These are phyloP conservation scores for Ophion ventricosus DNA, from an alignment of 2,888 invertebrate genomes.

Conservation along the genomic window DNA sequence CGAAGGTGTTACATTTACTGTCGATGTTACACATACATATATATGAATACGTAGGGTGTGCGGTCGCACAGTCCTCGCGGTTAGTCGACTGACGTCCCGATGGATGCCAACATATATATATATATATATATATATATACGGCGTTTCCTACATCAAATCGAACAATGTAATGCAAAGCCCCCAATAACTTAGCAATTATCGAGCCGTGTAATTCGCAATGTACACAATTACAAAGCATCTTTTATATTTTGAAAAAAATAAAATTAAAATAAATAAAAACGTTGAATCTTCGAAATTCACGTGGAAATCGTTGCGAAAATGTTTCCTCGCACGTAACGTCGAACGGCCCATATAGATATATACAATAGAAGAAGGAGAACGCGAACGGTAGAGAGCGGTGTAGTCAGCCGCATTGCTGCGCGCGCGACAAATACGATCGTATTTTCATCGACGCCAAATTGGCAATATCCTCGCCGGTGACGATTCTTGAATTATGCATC, in stretches of 20 bases:
- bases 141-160: conserved; percentile 7
- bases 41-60: not conserved
- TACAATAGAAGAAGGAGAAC: conserved; percentile 46
- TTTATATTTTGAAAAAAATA: not conserved
- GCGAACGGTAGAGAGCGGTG: conserved; percentile 62
- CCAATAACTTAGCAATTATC: not conserved
- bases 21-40: conserved; percentile 64
- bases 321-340: not conserved
- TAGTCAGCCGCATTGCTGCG: conserved; percentile 64
- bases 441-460: conserved; percentile 84
- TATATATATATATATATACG: conserved; percentile 11
- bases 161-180: not conserved
- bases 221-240: not conserved
- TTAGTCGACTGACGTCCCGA: conserved; percentile 22
- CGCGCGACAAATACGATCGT: conserved; percentile 81
- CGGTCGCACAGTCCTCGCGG: conserved; percentile 13
- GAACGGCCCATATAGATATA: conserved; percentile 7
- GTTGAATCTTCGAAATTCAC: not conserved
- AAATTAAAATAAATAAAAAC: not conserved
- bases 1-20: conserved; percentile 81
- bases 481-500: conserved; percentile 83
- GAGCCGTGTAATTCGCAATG: too few relatives aligned
- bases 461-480: conserved; percentile 83
- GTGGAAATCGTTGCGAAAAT: not conserved
- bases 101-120: conserved; percentile 5